A percentile compares a stretch with the other conserved stretches of the same genome.
These are phyloP conservation scores for Gambusia yucatana DNA, from an alignment of 2,797 vertebrate species.

Conservation along the genomic window DNA sequence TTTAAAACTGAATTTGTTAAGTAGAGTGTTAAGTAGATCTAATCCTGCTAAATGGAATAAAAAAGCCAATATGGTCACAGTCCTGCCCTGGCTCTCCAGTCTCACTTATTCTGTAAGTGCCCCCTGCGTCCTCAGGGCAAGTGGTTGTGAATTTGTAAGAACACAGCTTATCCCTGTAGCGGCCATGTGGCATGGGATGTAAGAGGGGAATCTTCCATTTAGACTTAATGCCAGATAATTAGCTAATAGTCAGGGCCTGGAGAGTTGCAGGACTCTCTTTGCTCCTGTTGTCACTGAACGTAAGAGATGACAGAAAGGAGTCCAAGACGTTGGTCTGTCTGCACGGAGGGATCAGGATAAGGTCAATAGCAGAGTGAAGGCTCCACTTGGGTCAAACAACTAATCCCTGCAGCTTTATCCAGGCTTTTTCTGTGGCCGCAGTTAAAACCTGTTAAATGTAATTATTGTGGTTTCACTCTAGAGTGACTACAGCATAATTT, in stretches of 20 bases:
- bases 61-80: background rate
- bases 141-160: conserved; percentile 67
- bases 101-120: conserved; percentile 51
- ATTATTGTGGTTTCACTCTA: background rate
- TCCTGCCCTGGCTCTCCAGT: conserved; percentile 3
- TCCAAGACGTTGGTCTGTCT: conserved; percentile 29
- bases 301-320: conserved; percentile 41
- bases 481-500: background rate
- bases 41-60: background rate
- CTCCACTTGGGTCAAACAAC: background rate
- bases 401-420: background rate
- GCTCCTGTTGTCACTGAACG: conserved; percentile 48
- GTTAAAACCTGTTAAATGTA: conserved; percentile 1
- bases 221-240: conserved; percentile 78
- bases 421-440: background rate
- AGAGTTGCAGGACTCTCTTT: conserved; percentile 55
- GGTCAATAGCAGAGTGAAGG: background rate
- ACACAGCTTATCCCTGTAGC: conserved; percentile 67
- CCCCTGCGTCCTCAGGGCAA: conserved; percentile 10
- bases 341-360: conserved; percentile 32
- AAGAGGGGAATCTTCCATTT: conserved; percentile 73
- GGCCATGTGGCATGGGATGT: conserved; percentile 64
- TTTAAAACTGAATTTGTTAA: background rate
- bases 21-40: background rate
- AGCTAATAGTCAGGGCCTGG: conserved; percentile 73